Evolutionary conservation across 1,140 invertebrate species (phyloP), one percentile per base, ranked within the genome.

Genomic region (Babylonia areolata): DNA sequence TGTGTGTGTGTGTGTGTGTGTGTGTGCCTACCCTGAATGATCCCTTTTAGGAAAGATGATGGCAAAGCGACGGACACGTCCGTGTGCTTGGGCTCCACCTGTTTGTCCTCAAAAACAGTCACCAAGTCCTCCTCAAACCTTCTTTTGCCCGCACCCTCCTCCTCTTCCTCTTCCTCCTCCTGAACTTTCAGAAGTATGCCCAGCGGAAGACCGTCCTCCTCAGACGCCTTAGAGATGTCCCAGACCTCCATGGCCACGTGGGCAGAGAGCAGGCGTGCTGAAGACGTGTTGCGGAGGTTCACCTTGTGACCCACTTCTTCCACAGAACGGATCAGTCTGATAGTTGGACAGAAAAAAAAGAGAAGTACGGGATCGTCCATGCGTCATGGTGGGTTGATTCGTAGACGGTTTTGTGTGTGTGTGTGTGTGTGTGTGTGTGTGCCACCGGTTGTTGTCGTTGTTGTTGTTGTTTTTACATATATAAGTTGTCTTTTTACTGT

Each of bases 61-160:
- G 84, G 75, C 20, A 85, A 51, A 17, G 87, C 37, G 37, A 88
- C 85, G 15, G 84, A 78, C 23, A 84, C 85, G 11, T 84, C 81
- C n/a, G 78, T 71, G 12, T 39, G 58, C 3, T 54, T 39, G 20
- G 81, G 86, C 58, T 71, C 58, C 15, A 77, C 69, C 31, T 40
- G 20, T 28, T 40, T 31, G 17, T n/a, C 15, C 23, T 71, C 73
- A 39, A 83, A 71, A 23, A 87, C 31, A 1, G 84, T 81, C 28
- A 75, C 15, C 2, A 87, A 71, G 42, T 81, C 69, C 1, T 39
- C 33, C 11, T 31, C 3, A 82, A 1, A 28, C 17, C 46, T 17
- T 1, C 73, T 31, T 20, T 37, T 23, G 80, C 2, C 46, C 46
- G 9, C 46, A 9, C 17, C 46, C 46, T 51, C 46, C 17, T 0